phyloP scores from a whole-genome alignment of 2,797 vertebrate genomes.

The Siniperca scherzeri region DNA sequence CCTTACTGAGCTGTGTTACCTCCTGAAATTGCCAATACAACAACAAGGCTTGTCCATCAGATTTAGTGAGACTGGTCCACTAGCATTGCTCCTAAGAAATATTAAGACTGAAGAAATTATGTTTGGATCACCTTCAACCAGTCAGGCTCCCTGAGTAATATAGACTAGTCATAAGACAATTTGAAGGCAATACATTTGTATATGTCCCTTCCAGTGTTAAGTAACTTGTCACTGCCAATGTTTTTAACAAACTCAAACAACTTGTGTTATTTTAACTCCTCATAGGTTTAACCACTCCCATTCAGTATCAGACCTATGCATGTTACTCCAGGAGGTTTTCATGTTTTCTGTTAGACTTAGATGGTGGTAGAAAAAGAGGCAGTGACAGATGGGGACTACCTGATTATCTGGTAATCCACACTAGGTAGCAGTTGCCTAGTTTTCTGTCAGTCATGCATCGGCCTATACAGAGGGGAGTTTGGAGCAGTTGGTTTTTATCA shows the following conservation, averaged over 20 bases:
- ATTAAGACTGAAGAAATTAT: constrained; percentile 62
- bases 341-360: not conserved
- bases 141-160: constrained; percentile 25
- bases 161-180: constrained; percentile 16
- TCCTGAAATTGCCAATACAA: constrained; percentile 27
- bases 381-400: not conserved
- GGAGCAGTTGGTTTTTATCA: not conserved
- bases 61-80: not conserved
- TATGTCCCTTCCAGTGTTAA: too few species aligned
- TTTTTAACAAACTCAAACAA: not conserved
- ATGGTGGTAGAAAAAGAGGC: not conserved
- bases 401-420: not conserved
- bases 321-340: not conserved
- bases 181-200: constrained; percentile 45
- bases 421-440: not conserved
- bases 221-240: not conserved
- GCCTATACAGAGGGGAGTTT: not conserved
- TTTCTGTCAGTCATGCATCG: not conserved
- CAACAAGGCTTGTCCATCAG: constrained; percentile 35
- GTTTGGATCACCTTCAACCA: constrained; percentile 57
- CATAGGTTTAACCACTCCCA: not conserved
- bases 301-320: not conserved
- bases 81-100: constrained; percentile 52
- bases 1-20: not conserved
- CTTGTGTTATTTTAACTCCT: not conserved